phyloP scores from a whole-genome alignment of 2,113 vertebrate genomes.

The Mellivora capensis region DNA sequence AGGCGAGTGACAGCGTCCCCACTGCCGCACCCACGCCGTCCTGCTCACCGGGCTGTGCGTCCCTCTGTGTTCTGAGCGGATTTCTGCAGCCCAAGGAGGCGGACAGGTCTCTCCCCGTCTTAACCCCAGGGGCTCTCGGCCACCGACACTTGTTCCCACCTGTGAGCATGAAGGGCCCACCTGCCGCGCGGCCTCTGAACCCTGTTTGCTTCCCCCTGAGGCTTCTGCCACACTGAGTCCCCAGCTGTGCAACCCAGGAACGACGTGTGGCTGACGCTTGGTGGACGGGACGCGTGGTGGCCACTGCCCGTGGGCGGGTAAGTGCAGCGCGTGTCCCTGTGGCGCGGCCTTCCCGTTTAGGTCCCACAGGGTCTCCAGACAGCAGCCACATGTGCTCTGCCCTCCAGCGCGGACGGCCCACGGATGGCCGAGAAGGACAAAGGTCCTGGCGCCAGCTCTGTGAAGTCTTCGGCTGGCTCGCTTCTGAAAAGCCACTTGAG shows the following conservation, averaged over 20 bases:
- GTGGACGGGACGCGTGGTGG: neutral
- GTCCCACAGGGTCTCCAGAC: neutral
- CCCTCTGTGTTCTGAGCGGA: neutral
- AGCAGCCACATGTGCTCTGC: neutral
- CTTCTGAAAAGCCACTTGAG: neutral
- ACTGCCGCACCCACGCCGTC: rapidly evolving
- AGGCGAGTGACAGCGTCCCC: rapidly evolving
- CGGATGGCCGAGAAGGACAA: neutral
- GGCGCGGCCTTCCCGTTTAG: neutral
- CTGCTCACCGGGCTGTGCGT: neutral
- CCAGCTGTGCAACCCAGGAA: neutral
- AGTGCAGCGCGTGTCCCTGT: neutral
- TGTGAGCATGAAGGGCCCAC: neutral
- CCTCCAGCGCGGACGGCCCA: neutral
- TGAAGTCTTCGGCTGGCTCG: neutral
- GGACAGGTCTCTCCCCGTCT: rapidly evolving
- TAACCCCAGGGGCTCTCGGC: neutral
- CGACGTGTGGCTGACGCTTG: neutral
- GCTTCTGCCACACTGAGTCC: neutral
- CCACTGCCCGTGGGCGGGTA: neutral
- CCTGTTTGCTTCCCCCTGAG: neutral
- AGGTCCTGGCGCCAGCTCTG: neutral
- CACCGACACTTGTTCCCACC: neutral
- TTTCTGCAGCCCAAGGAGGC: neutral
- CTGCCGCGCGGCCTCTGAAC: neutral